Base-by-base conservation (phyloP, 2,113 vertebrate species). In the Trinectes maculatus region DNA sequence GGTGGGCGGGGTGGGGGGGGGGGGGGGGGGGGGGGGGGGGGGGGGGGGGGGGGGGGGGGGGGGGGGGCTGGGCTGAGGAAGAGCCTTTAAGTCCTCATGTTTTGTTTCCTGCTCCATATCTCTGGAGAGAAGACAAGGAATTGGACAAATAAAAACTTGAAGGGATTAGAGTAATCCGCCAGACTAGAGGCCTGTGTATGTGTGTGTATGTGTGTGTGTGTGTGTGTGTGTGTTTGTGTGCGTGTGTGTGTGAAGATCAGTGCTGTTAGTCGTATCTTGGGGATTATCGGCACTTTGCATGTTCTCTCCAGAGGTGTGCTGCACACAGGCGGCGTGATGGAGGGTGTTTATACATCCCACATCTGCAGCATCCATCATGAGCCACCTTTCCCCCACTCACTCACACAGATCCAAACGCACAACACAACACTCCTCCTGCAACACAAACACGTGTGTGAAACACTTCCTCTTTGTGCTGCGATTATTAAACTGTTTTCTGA, bases 151-250 rank as follows among this genome's bases (percentile, higher is more conserved):
- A 88, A 82, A 57, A 92, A 91, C 79, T 91, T 83, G 82, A 78
- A 83, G 83, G 87, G 89, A 91, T 91, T 91, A 90, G 74, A 65
- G 80, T 92, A 91, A 92, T 92, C 89, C 87, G 7, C 65, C 66
- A 61, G 84, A 88, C 83, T 85, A 55, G 83, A 56, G 75, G 62
- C 75, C 77, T 74, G 59, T 89, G n/a, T n/a, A n/a, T n/a, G n/a
- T n/a, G n/a, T n/a, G n/a, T n/a, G n/a, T n/a, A n/a, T n/a, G n/a
- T n/a, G n/a, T n/a, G n/a, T n/a, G n/a, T n/a, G n/a, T 40, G n/a
- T n/a, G n/a, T n/a, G n/a, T n/a, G n/a, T n/a, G n/a, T n/a, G n/a
- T n/a, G n/a, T n/a, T n/a, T n/a, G n/a, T n/a, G n/a, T n/a, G n/a
- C n/a, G n/a, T n/a, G n/a, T n/a, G n/a, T n/a, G n/a, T 86, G 85